Evolutionary conservation across 2,888 invertebrate genomes (phyloP).

Genomic region (Elegia similella): DNA sequence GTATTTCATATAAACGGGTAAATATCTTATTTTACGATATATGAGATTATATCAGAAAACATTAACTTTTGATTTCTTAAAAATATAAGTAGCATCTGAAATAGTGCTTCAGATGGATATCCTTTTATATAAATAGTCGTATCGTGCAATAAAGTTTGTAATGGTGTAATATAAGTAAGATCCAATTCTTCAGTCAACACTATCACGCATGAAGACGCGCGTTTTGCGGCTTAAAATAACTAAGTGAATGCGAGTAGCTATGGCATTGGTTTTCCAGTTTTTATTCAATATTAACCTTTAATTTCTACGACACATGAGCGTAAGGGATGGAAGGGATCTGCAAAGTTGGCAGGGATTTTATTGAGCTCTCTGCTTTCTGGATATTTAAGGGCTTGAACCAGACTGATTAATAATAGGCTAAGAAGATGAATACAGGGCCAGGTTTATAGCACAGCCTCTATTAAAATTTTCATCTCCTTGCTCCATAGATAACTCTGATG

Average conservation of each 20-base stretch:
- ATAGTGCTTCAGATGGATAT: no score
- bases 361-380: constrained; percentile 50
- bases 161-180: constrained; percentile 28
- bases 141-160: no score
- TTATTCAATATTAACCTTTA: constrained; percentile 21
- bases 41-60: no score
- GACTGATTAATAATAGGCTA: constrained; percentile 50
- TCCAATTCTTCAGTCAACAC: constrained; percentile 58
- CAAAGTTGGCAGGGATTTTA: constrained; percentile 51
- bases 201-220: constrained; percentile 54
- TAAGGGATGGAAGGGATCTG: constrained; percentile 23
- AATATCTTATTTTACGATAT: neutral
- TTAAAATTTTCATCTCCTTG: constrained; percentile 9
- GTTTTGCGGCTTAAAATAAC: constrained; percentile 67
- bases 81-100: no score
- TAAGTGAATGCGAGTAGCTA: constrained; percentile 52
- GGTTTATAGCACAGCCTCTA: constrained; percentile 3
- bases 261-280: neutral
- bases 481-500: no score
- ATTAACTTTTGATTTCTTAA: no score
- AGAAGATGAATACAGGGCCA: constrained; percentile 30
- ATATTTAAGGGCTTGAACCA: constrained; percentile 37
- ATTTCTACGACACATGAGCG: constrained; percentile 15
- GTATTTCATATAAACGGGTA: neutral
- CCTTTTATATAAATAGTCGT: no score